phyloP scores from a whole-genome alignment of 2,888 invertebrate species.

The Platerodrilus igneus region DNA sequence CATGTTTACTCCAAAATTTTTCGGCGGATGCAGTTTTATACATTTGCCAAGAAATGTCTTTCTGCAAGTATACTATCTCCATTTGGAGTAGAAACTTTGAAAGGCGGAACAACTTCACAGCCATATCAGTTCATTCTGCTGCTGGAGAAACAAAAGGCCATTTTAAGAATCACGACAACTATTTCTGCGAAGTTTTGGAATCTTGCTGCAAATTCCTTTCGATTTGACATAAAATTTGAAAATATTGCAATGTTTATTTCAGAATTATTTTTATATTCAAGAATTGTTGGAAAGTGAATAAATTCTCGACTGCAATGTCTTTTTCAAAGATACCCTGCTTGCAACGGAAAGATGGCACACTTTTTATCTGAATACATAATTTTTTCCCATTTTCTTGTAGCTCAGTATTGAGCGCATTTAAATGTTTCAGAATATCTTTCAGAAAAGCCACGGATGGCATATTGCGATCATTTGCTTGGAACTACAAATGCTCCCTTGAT shows the following conservation, averaged over 20 bases:
- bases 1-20: too few relatives aligned
- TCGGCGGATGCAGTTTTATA: slow-evolving; percentile 10
- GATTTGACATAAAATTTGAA: slow-evolving; percentile 30
- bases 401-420: slow-evolving; percentile 26
- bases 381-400: slow-evolving; percentile 27
- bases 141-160: too few relatives aligned
- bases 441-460: slow-evolving; percentile 15
- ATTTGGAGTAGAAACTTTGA: slow-evolving; percentile 30
- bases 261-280: slow-evolving; percentile 32
- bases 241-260: slow-evolving; percentile 25
- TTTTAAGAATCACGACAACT: too few relatives aligned
- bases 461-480: slow-evolving; percentile 23
- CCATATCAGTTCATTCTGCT: too few relatives aligned
- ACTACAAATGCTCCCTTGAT: slow-evolving; percentile 29
- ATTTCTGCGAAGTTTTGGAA: slow-evolving; percentile 29
- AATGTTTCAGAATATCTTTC: slow-evolving; percentile 12
- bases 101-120: too few relatives aligned
- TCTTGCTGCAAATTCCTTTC: slow-evolving; percentile 33
- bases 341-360: slow-evolving; percentile 25
- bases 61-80: slow-evolving; percentile 20
- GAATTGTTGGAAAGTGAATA: slow-evolving; percentile 33
- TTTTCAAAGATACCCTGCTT: slow-evolving; percentile 28
- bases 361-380: slow-evolving; percentile 30
- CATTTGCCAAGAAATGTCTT: slow-evolving; percentile 5
- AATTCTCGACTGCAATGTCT: slow-evolving; percentile 26